Evolutionary conservation across 2,888 invertebrate species (phyloP), one percentile per base, ranked within the genome.

Genomic region (Hydropsyche betteni): DNA sequence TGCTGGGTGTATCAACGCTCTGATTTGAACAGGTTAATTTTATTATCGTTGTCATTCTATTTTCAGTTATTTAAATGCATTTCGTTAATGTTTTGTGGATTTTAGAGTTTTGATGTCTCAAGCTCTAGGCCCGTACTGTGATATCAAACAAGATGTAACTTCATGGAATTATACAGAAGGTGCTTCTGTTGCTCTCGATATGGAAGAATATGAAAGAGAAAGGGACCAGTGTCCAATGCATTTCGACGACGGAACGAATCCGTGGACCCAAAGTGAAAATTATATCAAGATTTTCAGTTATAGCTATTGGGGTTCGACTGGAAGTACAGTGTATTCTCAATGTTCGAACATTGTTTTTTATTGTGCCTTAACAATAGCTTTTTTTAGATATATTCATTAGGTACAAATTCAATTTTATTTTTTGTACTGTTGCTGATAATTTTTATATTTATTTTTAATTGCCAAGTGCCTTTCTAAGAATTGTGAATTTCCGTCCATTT

Each of bases 1-100:
- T 99, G 98, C 84, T 99, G 98, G 98, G 97, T 98, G 58, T 98
- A 98, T 85, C 98, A 98, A 84, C 89, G 98, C 81, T 93, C 96
- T 69, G 98, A 98, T 89, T 89, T 98, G 80, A 97, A 97, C 82
- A 83, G 92, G 98, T 81, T 87, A 92, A 12, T 91, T 93, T 90
- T 94, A 94, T 0, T 91, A 94, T 84, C 5, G 2, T 6, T 10
- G 2, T 12, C 7, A 10, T n/a, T 53, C n/a, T n/a, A n/a, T n/a
- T n/a, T n/a, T 53, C 1, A 53, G 5, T 53, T n/a, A 53, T 14
- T 4, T 2, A 6, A 8, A 5, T 53, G n/a, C 24, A 24, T 2
- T 68, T 34, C 33, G 3, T 38, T 7, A 34, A 52, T 69, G 5
- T 61, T 38, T 24, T 14, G 33, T 75, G 7, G 44, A 10, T 84